Evolutionary conservation across 92 coral and sea anemone genomes (phyloP).

Genomic region (Chrysogorgia sp.): DNA sequence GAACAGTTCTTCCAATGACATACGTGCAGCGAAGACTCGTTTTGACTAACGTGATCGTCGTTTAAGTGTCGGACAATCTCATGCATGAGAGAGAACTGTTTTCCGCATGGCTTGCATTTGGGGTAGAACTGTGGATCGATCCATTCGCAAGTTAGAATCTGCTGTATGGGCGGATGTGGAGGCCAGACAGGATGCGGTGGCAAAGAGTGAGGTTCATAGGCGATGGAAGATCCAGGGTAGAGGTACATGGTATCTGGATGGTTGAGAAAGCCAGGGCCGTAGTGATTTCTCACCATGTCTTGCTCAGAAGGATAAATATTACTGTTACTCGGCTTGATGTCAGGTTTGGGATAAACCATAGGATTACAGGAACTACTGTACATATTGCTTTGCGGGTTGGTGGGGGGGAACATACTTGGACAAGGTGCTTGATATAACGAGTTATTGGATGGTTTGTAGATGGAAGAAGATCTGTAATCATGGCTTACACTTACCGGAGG

Average conservation of each 20-base stretch:
- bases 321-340: slow-evolving; percentile 45
- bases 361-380: slow-evolving; percentile 23
- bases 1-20: slow-evolving; percentile 98
- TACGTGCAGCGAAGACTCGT: slow-evolving; percentile 94
- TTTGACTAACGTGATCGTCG: slow-evolving; percentile 98
- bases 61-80: slow-evolving; percentile 96
- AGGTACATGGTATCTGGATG: slow-evolving; percentile 13
- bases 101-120: slow-evolving; percentile 95
- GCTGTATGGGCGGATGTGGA: slow-evolving; percentile 60
- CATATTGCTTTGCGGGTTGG: slow-evolving; percentile 28
- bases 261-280: slow-evolving; percentile 21
- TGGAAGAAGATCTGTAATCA: not conserved
- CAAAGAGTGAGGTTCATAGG: not conserved
- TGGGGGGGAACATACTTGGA: slow-evolving; percentile 14
- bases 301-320: slow-evolving; percentile 32
- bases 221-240: slow-evolving; percentile 1
- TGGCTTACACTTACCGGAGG: slow-evolving; percentile 7
- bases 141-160: slow-evolving; percentile 98
- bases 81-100: slow-evolving; percentile 92
- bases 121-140: slow-evolving; percentile 94
- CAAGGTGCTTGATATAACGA: slow-evolving; percentile 23
- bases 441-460: slow-evolving; percentile 28
- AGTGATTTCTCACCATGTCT: slow-evolving; percentile 36
- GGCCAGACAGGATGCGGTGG: not conserved
- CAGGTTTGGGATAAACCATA: slow-evolving; percentile 25